Evolutionary conservation across 2,113 vertebrate species (phyloP).

Genomic region (Smithornis capensis): DNA sequence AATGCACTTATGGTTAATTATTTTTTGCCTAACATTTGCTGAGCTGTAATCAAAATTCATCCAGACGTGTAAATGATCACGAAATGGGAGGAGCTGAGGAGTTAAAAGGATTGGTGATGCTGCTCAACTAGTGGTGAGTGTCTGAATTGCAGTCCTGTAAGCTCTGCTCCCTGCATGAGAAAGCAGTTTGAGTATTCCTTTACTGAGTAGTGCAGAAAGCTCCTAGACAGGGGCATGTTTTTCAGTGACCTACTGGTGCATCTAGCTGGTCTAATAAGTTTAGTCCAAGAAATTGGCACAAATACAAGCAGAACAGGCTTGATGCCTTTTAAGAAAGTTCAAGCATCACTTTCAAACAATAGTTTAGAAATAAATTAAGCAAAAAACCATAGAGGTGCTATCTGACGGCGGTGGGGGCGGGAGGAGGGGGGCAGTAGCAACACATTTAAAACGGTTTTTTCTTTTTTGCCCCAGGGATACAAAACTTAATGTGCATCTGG

Average conservation of each 20-base stretch:
- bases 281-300: background rate
- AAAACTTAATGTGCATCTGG: background rate
- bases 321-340: background rate
- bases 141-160: background rate
- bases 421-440: background rate
- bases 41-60: conserved; percentile 52
- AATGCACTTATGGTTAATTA: conserved; percentile 42
- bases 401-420: no score
- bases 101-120: background rate
- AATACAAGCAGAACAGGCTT: background rate
- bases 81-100: background rate
- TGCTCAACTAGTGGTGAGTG: background rate
- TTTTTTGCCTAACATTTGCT: conserved; percentile 35
- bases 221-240: background rate
- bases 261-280: background rate
- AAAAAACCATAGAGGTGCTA: background rate
- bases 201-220: background rate
- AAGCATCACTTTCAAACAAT: background rate
- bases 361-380: background rate
- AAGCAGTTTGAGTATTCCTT: background rate
- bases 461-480: background rate
- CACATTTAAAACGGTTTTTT: background rate
- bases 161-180: background rate
- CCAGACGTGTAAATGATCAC: background rate
- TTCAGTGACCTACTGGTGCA: background rate